phyloP scores from a whole-genome alignment of 2,888 invertebrate species.

The Sarcophaga subvicina region DNA sequence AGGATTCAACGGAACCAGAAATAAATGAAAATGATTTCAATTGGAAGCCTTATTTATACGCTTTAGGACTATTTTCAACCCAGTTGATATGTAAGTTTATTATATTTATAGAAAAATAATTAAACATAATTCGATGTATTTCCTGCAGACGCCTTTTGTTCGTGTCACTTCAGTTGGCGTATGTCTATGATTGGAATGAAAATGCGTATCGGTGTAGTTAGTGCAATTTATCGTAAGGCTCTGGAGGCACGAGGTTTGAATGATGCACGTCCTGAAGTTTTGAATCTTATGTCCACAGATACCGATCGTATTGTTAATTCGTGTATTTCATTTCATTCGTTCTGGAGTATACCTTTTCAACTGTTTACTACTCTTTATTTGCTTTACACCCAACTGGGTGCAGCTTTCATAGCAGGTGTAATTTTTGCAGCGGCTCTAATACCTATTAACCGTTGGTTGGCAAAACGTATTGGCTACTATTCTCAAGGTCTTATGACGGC shows the following conservation, averaged over 20 bases:
- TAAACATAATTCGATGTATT: neutral
- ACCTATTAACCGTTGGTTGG: constrained; percentile 95
- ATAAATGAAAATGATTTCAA: constrained; percentile 88
- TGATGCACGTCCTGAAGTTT: constrained; percentile 90
- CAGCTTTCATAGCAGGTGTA: constrained; percentile 95
- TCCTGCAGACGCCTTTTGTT: constrained; percentile 87
- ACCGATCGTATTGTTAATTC: constrained; percentile 97
- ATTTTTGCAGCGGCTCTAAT: constrained; percentile 93
- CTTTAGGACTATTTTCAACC: constrained; percentile 85
- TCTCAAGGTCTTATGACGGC: constrained; percentile 94
- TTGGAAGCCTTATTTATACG: constrained; percentile 85
- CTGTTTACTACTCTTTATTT: constrained; percentile 89
- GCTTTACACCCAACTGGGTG: constrained; percentile 93
- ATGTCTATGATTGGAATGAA: constrained; percentile 92
- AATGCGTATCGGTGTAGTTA: constrained; percentile 92
- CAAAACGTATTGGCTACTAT: constrained; percentile 92
- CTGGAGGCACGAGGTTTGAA: constrained; percentile 82
- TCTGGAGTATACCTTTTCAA: constrained; percentile 95
- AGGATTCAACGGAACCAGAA: constrained; percentile 52
- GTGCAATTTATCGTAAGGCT: constrained; percentile 88
- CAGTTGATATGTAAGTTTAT: constrained; percentile 86
- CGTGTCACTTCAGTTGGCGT: constrained; percentile 94
- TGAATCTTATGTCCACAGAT: constrained; percentile 98
- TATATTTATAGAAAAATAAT: neutral
- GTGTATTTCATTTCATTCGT: constrained; percentile 96